Evolutionary conservation across 2,888 invertebrate genomes (phyloP).

Genomic region (Endotricha flammealis): DNA sequence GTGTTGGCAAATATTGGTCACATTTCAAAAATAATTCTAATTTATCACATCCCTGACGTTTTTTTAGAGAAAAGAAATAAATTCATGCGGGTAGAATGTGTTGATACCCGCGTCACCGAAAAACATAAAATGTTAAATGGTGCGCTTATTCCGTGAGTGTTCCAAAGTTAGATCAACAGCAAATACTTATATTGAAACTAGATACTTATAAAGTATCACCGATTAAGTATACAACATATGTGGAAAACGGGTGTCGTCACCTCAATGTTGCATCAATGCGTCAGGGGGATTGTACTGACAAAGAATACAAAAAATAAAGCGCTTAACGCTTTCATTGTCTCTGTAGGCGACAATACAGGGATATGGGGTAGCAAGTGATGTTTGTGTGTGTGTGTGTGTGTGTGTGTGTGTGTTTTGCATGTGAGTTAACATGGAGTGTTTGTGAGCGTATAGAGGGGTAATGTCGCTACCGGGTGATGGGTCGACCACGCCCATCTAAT

Average conservation of each 20-base stretch:
- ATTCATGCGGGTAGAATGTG: too few relatives aligned
- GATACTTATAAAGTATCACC: too few relatives aligned
- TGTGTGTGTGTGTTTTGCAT: slow-evolving; percentile 22
- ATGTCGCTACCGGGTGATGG: slow-evolving; percentile 50
- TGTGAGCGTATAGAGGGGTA: slow-evolving; percentile 42
- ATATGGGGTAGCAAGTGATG: slow-evolving; percentile 45
- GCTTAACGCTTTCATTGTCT: slow-evolving; percentile 64
- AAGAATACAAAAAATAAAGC: slow-evolving; percentile 68
- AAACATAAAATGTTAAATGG: too few relatives aligned
- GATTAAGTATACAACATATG: slow-evolving; percentile 27
- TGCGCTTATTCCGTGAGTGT: too few relatives aligned
- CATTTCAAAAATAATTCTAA: too few relatives aligned
- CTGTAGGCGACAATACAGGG: slow-evolving; percentile 41
- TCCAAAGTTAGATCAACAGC: too few relatives aligned
- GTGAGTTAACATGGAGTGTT: slow-evolving; percentile 11
- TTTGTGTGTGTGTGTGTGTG: slow-evolving; percentile 31
- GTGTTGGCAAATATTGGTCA: too few relatives aligned
- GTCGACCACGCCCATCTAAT: slow-evolving; percentile 61
- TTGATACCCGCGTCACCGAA: too few relatives aligned
- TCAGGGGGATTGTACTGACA: slow-evolving; percentile 40
- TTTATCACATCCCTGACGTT: too few relatives aligned
- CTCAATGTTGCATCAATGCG: slow-evolving; percentile 33
- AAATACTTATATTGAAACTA: too few relatives aligned
- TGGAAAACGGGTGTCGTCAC: slow-evolving; percentile 33
- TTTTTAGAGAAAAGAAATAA: too few relatives aligned